Evolutionary conservation across 2,888 invertebrate genomes (phyloP), one percentile per base, ranked within the genome.

Genomic region (Hofmannophila pseudospretella): DNA sequence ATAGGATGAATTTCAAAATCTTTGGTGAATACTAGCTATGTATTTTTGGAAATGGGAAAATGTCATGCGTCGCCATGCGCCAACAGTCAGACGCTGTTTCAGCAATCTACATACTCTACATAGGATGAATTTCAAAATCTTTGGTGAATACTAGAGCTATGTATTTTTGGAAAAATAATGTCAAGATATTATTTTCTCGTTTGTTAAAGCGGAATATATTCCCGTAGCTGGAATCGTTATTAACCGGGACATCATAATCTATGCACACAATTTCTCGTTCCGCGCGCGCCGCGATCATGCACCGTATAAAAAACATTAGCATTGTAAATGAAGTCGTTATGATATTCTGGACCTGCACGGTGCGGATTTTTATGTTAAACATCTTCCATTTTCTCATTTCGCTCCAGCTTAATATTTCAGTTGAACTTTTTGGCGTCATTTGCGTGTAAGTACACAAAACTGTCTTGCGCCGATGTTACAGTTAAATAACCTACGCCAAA

Each of bases 301-400:
- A 55, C 46, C 48, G 49, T 57, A 54, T 53, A 57, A 54, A 55
- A 48, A 44, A 49, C 49, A 70, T 70, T 70, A 64, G 60, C 67
- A 70, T 64, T 67, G 59, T 61, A 68, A 68, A 70, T 60, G 57
- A 54, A 40, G 53, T 40, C 36, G 33, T 40, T 35, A 32, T 9
- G 34, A 28, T 33, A 23, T 32, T 36, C 29, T 30, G 31, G 30
- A 31, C 28, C 19, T 33, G 23, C 26, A 29, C 28, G 23, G 8
- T 20, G 13, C 23, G 25, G 36, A 14, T 36, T 40, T 39, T 36
- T 36, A 36, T 36, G 35, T 13, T 28, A 39, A 39, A 37, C n/a
- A 19, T 25, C 12, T 22, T 32, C 22, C 7, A n/a, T 3, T 8
- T 11, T 12, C 8, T 22, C 30, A n/a, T 30, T 30, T 13, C 9